phyloP scores from a whole-genome alignment of 2,797 vertebrate species.

The Oceanodroma leucorhoa region DNA sequence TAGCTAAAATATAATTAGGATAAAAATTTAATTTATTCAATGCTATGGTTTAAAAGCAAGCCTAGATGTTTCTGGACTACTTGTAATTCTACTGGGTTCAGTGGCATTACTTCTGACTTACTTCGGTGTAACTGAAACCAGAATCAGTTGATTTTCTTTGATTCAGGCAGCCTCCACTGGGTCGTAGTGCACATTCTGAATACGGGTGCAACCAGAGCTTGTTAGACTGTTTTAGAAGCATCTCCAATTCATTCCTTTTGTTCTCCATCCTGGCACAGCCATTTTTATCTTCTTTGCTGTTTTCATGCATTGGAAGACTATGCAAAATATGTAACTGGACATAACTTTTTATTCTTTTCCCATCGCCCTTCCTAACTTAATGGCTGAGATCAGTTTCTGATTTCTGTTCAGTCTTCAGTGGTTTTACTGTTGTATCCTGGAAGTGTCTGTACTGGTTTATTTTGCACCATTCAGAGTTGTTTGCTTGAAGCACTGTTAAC shows the following conservation, averaged over 20 bases:
- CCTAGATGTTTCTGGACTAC: not conserved
- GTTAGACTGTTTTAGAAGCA: not conserved
- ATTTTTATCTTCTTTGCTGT: not conserved
- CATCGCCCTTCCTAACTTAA: accelerated
- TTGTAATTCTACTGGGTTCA: not conserved
- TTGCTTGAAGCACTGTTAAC: conserved; percentile 61
- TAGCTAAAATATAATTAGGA: not conserved
- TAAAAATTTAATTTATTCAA: not conserved
- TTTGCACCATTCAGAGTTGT: conserved; percentile 68
- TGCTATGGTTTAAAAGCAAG: not conserved
- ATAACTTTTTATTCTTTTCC: not conserved
- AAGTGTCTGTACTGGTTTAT: conserved; percentile 62
- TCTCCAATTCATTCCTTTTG: conserved; percentile 5
- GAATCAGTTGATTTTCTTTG: not conserved
- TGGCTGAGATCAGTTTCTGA: not conserved
- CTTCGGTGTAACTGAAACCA: not conserved
- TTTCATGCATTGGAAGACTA: conserved; percentile 19
- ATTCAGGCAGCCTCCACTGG: not conserved
- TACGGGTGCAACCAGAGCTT: not conserved
- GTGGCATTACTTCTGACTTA: not conserved
- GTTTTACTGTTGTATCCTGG: conserved; percentile 45
- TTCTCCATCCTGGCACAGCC: not conserved
- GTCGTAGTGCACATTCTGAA: not conserved
- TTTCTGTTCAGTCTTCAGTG: not conserved
- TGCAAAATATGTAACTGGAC: conserved; percentile 43